Conservation (phyloP, 2,888 invertebrate species). For the Protonemura montana region DNA sequence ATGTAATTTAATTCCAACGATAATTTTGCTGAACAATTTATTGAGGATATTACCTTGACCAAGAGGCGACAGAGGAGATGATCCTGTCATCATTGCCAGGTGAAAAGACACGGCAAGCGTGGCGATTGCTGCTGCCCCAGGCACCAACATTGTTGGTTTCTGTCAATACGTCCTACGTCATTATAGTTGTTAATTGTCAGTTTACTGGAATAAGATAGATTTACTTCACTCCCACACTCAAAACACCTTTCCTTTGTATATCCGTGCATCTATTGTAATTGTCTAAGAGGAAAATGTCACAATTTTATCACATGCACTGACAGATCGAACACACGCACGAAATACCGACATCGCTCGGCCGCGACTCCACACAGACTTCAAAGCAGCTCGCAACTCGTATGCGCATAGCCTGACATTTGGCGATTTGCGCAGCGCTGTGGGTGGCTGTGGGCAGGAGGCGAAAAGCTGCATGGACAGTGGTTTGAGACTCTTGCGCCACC, state of each 20-base stretch:
- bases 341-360: neutral
- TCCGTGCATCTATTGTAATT: slow-evolving; percentile 37
- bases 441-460: no score
- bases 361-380: no score
- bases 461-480: no score
- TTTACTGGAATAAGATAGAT: neutral
- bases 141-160: slow-evolving; percentile 45
- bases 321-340: neutral
- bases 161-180: slow-evolving; percentile 33
- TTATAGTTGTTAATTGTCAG: slow-evolving; percentile 17
- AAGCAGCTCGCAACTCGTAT: no score
- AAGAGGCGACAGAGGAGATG: slow-evolving; percentile 34
- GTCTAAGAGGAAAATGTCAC: neutral
- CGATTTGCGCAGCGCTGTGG: no score
- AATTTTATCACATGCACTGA: slow-evolving; percentile 13
- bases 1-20: neutral
- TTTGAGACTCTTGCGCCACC: no score
- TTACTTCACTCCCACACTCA: slow-evolving; percentile 36
- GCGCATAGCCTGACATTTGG: no score
- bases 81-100: slow-evolving; percentile 30
- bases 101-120: slow-evolving; percentile 37
- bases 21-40: neutral
- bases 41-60: slow-evolving; percentile 37
- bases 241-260: neutral
- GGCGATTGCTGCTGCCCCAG: slow-evolving; percentile 36